Percentiles rank a stretch among this genome's conserved stretches.
Evolutionary conservation across 2,888 invertebrate genomes (phyloP).

Genomic region (Thecocarcelia acutangulata): DNA sequence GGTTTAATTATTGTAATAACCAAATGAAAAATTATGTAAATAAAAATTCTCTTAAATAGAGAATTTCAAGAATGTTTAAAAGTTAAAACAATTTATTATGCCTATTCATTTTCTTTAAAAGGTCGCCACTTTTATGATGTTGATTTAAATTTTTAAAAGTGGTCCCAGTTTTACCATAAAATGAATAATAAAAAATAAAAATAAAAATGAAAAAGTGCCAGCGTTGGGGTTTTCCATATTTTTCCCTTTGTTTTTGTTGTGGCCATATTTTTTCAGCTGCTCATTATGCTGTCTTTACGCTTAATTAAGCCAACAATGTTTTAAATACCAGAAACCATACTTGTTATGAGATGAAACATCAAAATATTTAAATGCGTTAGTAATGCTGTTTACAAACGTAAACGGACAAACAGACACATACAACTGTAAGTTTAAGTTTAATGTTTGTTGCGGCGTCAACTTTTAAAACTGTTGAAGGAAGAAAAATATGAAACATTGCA

Average conservation of each 20-base stretch:
- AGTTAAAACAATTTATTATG: no score
- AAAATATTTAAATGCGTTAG: conserved; percentile 41
- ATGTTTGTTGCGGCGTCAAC: not conserved
- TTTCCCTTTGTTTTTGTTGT: not conserved
- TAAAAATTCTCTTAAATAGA: no score
- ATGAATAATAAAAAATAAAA: no score
- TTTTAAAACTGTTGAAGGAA: not conserved
- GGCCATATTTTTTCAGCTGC: conserved; percentile 19
- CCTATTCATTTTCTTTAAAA: not conserved
- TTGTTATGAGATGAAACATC: conserved; percentile 49
- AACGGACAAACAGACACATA: not conserved
- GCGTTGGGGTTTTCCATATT: conserved; percentile 4
- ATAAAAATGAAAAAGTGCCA: no score
- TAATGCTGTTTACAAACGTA: not conserved
- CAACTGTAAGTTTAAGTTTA: not conserved
- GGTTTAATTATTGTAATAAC: no score
- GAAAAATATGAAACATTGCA: conserved; percentile 39
- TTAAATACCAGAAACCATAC: conserved; percentile 48
- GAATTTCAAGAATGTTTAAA: no score
- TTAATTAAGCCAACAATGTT: conserved; percentile 65
- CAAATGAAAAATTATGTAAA: no score
- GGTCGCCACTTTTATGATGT: conserved; percentile 36
- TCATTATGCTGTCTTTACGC: conserved; percentile 57
- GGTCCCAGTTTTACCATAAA: conserved; percentile 10
- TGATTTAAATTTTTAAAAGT: conserved; percentile 33